Percentiles rank a stretch among this genome's conserved stretches.
phyloP scores from a whole-genome alignment of 2,113 vertebrate genomes.

The Mellivora capensis region DNA sequence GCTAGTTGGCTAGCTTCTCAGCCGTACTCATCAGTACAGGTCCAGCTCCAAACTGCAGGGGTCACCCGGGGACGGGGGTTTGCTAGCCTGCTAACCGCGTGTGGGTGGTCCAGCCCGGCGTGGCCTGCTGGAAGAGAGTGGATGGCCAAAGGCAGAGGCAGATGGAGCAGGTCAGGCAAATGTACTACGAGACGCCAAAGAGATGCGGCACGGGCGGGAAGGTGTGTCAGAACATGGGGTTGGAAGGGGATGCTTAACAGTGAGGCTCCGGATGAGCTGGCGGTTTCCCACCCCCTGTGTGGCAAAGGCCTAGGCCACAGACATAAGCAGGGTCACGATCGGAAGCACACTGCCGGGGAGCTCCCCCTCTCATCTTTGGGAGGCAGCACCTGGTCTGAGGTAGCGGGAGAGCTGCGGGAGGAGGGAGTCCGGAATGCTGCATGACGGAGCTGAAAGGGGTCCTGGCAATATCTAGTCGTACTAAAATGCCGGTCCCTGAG shows the following conservation, averaged over 20 bases:
- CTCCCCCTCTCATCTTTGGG: not conserved
- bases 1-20: not conserved
- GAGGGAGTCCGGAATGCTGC: not conserved
- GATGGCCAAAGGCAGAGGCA: not conserved
- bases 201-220: not conserved
- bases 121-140: not conserved
- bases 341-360: not conserved
- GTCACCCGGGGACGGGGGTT: not conserved
- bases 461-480: not conserved
- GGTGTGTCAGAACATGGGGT: not conserved
- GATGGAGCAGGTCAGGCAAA: not conserved
- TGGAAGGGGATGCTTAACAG: not conserved
- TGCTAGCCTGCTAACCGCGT: not conserved
- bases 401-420: rapidly evolving
- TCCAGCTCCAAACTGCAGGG: not conserved
- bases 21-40: not conserved
- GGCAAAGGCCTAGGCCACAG: not conserved
- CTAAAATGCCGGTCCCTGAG: not conserved
- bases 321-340: not conserved
- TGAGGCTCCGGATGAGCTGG: not conserved
- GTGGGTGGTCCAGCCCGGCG: not conserved
- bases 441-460: not conserved
- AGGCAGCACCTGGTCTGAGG: not conserved
- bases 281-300: not conserved
- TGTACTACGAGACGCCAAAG: not conserved